A percentile compares a stretch with the other conserved stretches of the same genome.
Evolutionary conservation across 2,888 invertebrate genomes (phyloP).

Genomic region (Pyrgus malvae): DNA sequence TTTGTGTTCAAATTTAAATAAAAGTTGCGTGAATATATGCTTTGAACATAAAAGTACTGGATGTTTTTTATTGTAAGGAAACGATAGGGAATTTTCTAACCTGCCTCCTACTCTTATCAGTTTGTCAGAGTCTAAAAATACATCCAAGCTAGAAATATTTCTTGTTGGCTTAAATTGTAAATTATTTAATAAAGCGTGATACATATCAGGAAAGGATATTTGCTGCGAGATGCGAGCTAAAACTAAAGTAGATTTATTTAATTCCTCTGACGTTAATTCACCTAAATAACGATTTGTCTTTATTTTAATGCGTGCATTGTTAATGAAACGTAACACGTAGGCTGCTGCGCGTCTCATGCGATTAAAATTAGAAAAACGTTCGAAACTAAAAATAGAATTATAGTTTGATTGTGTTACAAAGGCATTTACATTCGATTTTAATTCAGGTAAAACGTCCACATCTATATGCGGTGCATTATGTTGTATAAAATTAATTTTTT

Average conservation of each 20-base stretch:
- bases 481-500: no score
- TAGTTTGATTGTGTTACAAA: not conserved
- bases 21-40: conserved; percentile 23
- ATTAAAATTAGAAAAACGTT: conserved; percentile 22
- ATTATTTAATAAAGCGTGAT: not conserved
- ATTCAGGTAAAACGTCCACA: not conserved
- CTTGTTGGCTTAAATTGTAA: not conserved
- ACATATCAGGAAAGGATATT: not conserved
- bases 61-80: conserved; percentile 16
- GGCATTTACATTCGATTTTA: not conserved
- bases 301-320: conserved; percentile 17
- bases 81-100: not conserved
- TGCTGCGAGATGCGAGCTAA: not conserved
- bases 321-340: conserved; percentile 32
- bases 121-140: conserved; percentile 18
- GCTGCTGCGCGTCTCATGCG: conserved; percentile 27
- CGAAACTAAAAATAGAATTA: conserved; percentile 12
- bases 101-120: conserved; percentile 14
- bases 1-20: conserved; percentile 28
- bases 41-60: conserved; percentile 24
- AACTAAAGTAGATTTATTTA: not conserved
- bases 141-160: conserved; percentile 7
- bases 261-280: not conserved
- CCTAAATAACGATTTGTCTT: not conserved
- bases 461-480: not conserved